Base-by-base conservation (phyloP, 2,113 vertebrate genomes). In the Chaetodon auriga region DNA sequence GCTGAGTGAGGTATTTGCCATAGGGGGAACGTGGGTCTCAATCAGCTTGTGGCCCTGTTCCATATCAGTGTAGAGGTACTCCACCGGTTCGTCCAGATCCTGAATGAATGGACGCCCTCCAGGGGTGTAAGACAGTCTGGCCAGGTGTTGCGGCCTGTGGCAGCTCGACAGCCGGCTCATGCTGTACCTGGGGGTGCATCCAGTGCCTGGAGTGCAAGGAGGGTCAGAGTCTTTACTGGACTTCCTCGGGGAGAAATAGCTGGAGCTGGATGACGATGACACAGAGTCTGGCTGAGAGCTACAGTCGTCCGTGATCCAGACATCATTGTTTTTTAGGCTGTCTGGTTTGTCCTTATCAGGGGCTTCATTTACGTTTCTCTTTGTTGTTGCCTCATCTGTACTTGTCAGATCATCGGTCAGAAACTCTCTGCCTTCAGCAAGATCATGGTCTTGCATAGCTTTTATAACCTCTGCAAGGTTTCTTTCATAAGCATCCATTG, bases 1-100 rank as follows among this genome's bases (percentile, higher is more conserved):
- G 90, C 90, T 90, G 36, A 93, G 69, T 2, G 91, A 93, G 36
- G 87, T 88, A 53, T 91, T 87, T 0, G 93, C 79, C 0, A 77
- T 89, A 3, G 92, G 88, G 0, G 95, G 96, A 13, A 95, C 61
- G 12, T 92, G 96, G 11, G 72, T 86, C 85, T 95, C 91, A 0
- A 93, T 82, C 23, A 96, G 90, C 14, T 83, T 64, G 60, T 91
- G 94, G 11, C 95, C 96, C 43, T 75, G 51, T 38, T 96, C 93
- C 0, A 84, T 77, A 0, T 96, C 96, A 0, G 94, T 94, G 71
- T 96, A 95, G 0, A 94, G 93, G 60, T 93, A 95, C 57, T 96
- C 93, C 83, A 93, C 75, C 0, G 93, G 87, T 48, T 93, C 61
- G 0, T 76, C 89, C 49, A 85, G 14, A 10, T 93, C 92, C 2